Percentiles rank a stretch among this genome's conserved stretches.
phyloP scores from a whole-genome alignment of 2,797 vertebrate species.

The Otolemur crassicaudatus region DNA sequence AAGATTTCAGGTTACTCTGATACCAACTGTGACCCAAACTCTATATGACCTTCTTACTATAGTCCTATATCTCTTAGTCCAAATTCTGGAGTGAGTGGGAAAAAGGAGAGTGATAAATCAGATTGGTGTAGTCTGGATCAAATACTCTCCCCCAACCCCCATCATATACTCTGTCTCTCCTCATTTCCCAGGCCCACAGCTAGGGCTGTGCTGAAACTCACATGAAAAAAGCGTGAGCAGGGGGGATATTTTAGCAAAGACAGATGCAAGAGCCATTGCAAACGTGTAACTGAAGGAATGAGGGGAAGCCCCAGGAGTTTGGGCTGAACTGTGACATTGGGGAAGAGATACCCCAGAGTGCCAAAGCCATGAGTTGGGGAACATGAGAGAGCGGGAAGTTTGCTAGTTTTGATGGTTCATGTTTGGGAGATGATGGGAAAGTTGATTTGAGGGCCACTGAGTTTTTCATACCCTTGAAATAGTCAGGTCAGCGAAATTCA shows the following conservation, averaged over 20 bases:
- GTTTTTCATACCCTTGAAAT: not conserved
- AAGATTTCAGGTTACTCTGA: not conserved
- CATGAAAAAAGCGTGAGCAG: accelerated
- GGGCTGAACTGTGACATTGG: not conserved
- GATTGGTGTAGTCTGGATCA: not conserved
- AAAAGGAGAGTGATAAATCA: not conserved
- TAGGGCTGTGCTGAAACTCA: not conserved
- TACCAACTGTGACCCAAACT: not conserved
- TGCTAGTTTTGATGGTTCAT: not conserved
- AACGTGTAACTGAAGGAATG: not conserved
- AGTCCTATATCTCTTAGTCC: not conserved
- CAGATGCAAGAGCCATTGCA: not conserved
- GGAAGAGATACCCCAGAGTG: not conserved
- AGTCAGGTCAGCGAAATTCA: not conserved
- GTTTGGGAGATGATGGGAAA: not conserved
- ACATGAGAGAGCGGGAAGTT: not conserved
- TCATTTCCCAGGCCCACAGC: not conserved
- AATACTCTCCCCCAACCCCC: not conserved
- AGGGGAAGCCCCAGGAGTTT: not conserved
- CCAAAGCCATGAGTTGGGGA: too few relatives aligned
- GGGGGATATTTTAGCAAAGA: not conserved
- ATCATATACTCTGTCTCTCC: too few relatives aligned
- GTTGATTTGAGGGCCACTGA: not conserved
- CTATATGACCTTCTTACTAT: not conserved
- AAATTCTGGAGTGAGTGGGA: not conserved